These are phyloP conservation scores for Premnoplex brunnescens DNA, from an alignment of 2,797 vertebrate genomes.

Conservation along the genomic window DNA sequence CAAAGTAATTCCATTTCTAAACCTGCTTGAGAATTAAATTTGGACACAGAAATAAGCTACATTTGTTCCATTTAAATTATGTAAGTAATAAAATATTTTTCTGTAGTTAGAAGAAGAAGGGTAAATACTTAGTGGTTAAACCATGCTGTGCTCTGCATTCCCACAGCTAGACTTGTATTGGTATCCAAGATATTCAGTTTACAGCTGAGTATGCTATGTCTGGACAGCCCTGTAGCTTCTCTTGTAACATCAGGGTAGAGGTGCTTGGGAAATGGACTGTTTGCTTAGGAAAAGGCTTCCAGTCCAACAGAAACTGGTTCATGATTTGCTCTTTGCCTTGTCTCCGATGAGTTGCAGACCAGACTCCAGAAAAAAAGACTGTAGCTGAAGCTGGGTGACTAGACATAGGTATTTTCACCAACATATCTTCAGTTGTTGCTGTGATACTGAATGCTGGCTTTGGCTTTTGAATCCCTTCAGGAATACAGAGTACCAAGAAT, in stretches of 20 bases:
- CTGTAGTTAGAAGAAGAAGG: slow-evolving; percentile 26
- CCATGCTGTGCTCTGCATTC: slow-evolving; percentile 34
- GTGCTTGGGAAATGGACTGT: neutral
- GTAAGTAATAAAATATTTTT: slow-evolving; percentile 45
- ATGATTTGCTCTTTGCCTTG: neutral
- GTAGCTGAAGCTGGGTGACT: neutral
- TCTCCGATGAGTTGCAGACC: neutral
- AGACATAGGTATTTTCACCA: neutral
- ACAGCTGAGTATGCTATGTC: neutral
- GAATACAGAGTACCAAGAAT: neutral
- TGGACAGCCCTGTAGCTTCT: neutral
- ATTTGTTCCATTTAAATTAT: slow-evolving; percentile 22
- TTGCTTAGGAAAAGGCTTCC: neutral
- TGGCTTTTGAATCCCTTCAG: neutral
- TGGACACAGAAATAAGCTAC: neutral
- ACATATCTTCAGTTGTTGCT: neutral
- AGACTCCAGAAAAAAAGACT: neutral
- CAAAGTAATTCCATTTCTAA: neutral
- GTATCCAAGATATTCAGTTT: neutral
- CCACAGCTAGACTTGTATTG: neutral
- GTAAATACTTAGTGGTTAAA: slow-evolving; percentile 56
- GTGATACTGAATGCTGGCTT: neutral
- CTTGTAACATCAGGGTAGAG: neutral
- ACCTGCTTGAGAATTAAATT: neutral
- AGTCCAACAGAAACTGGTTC: neutral